A percentile compares a stretch with the other conserved stretches of the same genome.
Conservation (phyloP, 2,888 invertebrate species). For the Cheilosia scutellata region DNA sequence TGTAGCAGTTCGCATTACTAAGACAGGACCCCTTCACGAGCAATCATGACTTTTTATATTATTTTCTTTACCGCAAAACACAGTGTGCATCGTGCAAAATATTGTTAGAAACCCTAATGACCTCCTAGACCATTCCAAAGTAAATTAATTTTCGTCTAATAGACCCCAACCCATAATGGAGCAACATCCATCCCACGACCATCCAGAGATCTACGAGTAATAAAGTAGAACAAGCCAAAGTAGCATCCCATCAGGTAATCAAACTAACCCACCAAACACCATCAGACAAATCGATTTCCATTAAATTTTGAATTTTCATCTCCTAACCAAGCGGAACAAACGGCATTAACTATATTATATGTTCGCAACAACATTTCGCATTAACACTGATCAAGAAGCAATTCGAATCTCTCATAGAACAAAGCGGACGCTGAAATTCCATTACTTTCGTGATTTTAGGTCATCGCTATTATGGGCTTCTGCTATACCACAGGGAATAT, state of each 20-base stretch:
- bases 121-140: constrained; percentile 25
- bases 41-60: neutral
- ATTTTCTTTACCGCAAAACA: constrained; percentile 4
- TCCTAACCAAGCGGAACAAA: constrained; percentile 57
- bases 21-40: neutral
- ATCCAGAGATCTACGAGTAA: constrained; percentile 16
- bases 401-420: constrained; percentile 35
- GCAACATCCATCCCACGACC: constrained; percentile 29
- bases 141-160: constrained; percentile 22
- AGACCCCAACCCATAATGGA: constrained; percentile 6
- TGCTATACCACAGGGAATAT: neutral
- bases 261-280: constrained; percentile 43
- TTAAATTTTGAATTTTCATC: constrained; percentile 63
- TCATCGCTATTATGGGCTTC: constrained; percentile 38
- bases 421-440: constrained; percentile 38
- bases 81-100: constrained; percentile 32
- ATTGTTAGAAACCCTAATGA: constrained; percentile 59
- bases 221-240: constrained; percentile 59
- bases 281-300: constrained; percentile 67
- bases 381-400: constrained; percentile 54
- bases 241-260: constrained; percentile 20
- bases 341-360: constrained; percentile 22
- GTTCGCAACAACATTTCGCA: constrained; percentile 27
- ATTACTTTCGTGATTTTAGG: constrained; percentile 51
- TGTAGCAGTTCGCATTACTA: too few relatives aligned